Evolutionary conservation across 2,113 vertebrate species (phyloP).

Genomic region (Setophaga kirtlandii): DNA sequence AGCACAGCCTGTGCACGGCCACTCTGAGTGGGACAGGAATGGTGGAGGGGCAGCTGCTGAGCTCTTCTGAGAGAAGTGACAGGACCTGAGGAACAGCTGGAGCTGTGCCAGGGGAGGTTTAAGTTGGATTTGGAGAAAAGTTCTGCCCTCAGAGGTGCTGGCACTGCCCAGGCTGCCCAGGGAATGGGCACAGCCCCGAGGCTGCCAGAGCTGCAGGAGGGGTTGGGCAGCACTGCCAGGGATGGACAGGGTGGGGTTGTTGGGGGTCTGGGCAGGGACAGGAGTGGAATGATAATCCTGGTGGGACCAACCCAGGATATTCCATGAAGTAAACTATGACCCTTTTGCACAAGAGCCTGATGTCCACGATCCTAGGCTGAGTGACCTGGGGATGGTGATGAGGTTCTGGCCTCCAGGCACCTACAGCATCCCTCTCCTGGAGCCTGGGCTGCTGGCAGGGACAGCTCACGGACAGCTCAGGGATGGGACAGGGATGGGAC

Average conservation of each 20-base stretch:
- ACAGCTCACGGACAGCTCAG: background rate
- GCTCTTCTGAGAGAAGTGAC: background rate
- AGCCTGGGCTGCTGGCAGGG: background rate
- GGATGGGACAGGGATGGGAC: too few species aligned
- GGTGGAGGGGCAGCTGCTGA: background rate
- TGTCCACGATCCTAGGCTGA: rapidly evolving
- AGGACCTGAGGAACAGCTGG: background rate
- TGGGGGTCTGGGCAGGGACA: background rate
- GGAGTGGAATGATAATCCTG: rapidly evolving
- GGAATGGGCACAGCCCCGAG: background rate
- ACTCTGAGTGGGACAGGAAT: rapidly evolving
- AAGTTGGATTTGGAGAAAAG: background rate
- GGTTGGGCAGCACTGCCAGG: rapidly evolving
- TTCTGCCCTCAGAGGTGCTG: background rate
- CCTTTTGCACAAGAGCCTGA: background rate
- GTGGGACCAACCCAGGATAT: background rate
- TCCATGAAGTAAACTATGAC: rapidly evolving
- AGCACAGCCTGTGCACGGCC: rapidly evolving
- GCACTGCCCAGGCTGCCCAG: background rate
- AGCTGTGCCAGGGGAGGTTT: background rate
- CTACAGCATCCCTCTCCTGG: background rate
- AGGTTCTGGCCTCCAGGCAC: background rate
- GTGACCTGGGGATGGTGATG: background rate
- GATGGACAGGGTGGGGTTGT: rapidly evolving
- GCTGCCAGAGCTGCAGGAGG: background rate